Conservation (phyloP, 2,888 invertebrate species). For the Phrixothrix hirtus region DNA sequence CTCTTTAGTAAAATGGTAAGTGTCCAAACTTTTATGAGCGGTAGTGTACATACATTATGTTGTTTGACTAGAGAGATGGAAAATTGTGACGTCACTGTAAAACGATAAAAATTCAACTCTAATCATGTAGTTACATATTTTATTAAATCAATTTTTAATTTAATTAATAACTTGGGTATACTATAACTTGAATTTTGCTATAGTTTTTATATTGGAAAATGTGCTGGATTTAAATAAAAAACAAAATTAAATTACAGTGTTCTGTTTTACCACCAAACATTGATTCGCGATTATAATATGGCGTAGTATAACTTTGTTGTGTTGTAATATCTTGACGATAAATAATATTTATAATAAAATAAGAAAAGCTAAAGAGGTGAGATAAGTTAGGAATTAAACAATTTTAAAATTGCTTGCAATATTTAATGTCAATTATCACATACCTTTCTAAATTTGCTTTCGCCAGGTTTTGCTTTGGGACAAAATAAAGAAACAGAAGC, state of each 20-base stretch:
- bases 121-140: too few species aligned
- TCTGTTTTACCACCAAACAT: conserved; percentile 5
- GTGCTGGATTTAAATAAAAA: too few species aligned
- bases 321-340: neutral
- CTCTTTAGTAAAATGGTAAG: too few species aligned
- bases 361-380: too few species aligned
- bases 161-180: neutral
- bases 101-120: too few species aligned
- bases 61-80: too few species aligned
- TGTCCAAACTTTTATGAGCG: too few species aligned
- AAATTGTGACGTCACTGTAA: too few species aligned
- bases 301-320: neutral
- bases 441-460: conserved; percentile 83
- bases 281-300: conserved; percentile 6
- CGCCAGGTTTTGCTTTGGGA: conserved; percentile 85
- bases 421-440: neutral
- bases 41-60: too few species aligned
- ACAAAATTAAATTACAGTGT: neutral
- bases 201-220: too few species aligned
- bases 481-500: conserved; percentile 87
- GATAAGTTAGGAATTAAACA: too few species aligned
- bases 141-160: too few species aligned
- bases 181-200: neutral
- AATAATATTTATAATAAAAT: neutral
- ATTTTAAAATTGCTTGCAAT: neutral